phyloP scores from a whole-genome alignment of 1,140 invertebrate genomes.

The Lucilia cuprina region DNA sequence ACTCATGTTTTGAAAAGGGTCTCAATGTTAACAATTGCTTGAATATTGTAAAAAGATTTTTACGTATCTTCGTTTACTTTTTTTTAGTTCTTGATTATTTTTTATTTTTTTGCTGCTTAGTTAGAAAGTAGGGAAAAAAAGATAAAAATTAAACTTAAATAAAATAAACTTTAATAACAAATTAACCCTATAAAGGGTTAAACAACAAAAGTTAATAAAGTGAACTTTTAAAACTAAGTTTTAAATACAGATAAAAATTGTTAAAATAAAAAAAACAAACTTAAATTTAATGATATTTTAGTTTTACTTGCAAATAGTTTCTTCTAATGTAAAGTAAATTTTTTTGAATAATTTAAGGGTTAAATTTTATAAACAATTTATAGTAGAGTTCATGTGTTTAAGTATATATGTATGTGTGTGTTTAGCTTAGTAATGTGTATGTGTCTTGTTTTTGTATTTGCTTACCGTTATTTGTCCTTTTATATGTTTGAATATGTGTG shows the following conservation, averaged over 20 bases:
- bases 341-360: too few relatives aligned
- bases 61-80: not conserved
- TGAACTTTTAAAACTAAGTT: not conserved
- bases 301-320: too few relatives aligned
- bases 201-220: not conserved
- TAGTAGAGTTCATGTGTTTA: too few relatives aligned
- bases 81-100: not conserved
- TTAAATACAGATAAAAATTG: too few relatives aligned
- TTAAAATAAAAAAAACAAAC: too few relatives aligned
- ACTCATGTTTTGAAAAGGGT: constrained; percentile 29
- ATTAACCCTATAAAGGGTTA: not conserved
- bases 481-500: too few relatives aligned
- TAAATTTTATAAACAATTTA: too few relatives aligned
- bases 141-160: not conserved
- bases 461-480: too few relatives aligned
- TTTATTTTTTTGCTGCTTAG: not conserved
- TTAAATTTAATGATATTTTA: too few relatives aligned
- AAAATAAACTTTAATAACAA: not conserved
- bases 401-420: too few relatives aligned
- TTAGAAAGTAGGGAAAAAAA: not conserved
- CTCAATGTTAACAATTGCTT: constrained; percentile 33
- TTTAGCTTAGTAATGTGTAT: too few relatives aligned
- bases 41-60: constrained; percentile 29
- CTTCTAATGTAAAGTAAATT: too few relatives aligned
- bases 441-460: not conserved